Conservation (phyloP, 2,888 invertebrate genomes). For the Lacanobia wlatinum region DNA sequence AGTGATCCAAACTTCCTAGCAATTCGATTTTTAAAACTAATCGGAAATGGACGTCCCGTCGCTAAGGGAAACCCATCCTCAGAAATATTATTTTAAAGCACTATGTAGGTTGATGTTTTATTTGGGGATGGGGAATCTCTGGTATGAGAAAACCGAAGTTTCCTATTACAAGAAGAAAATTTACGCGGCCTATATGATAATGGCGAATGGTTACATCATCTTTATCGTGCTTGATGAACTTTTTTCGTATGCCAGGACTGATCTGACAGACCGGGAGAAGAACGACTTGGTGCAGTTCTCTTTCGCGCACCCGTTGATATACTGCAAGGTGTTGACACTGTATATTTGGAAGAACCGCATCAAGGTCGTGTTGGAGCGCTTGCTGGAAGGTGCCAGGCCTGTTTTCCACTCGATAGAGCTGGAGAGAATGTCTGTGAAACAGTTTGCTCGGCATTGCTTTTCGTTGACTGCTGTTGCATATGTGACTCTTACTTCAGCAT, state of each 20-base stretch:
- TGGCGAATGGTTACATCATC: conserved; percentile 70
- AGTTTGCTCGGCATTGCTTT: conserved; percentile 62
- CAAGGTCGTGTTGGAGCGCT: conserved; percentile 67
- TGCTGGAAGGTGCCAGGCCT: conserved; percentile 72
- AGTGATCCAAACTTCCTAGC: conserved; percentile 26
- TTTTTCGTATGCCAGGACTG: conserved; percentile 68
- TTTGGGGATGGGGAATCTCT: conserved; percentile 74
- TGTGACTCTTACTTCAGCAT: conserved; percentile 63
- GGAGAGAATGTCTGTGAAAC: conserved; percentile 70
- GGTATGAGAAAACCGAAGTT: conserved; percentile 71
- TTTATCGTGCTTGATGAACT: conserved; percentile 69
- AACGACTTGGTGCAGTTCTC: conserved; percentile 74
- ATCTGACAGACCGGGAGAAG: conserved; percentile 73
- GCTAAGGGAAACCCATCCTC: conserved; percentile 65
- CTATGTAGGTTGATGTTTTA: conserved; percentile 72
- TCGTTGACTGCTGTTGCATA: conserved; percentile 58
- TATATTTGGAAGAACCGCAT: conserved; percentile 71
- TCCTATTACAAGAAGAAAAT: conserved; percentile 56
- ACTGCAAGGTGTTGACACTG: conserved; percentile 70
- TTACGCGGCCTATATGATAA: conserved; percentile 69
- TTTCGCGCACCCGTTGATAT: conserved; percentile 72
- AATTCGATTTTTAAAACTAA: conserved; percentile 31
- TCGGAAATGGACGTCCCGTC: conserved; percentile 52
- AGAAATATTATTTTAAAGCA: conserved; percentile 72
- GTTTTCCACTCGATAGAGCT: conserved; percentile 62